Conservation (phyloP, 2,113 vertebrate genomes). For the Melanocharis versteri region DNA sequence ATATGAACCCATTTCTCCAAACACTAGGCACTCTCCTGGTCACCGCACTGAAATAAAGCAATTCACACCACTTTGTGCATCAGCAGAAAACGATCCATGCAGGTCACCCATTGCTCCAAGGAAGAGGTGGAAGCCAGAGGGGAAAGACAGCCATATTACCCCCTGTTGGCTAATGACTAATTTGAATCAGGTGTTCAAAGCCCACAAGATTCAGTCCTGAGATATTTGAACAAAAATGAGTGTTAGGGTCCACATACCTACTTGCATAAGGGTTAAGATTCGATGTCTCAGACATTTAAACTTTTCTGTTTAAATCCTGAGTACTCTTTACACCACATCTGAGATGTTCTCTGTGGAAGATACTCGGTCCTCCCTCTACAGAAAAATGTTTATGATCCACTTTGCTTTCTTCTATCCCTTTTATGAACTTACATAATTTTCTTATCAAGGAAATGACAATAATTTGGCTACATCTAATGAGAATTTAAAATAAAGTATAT, state of each 20-base stretch:
- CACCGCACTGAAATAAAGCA: background rate
- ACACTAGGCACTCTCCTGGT: background rate
- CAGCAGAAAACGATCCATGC: background rate
- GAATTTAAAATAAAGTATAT: background rate
- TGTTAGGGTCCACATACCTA: background rate
- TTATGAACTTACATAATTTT: fast-evolving
- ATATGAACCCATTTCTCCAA: background rate
- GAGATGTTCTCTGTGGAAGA: background rate
- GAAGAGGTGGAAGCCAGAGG: background rate
- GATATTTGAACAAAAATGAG: background rate
- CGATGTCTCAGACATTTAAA: background rate
- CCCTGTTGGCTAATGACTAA: background rate
- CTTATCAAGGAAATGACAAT: background rate
- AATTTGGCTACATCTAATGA: background rate
- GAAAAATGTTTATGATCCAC: background rate
- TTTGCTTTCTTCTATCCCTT: background rate
- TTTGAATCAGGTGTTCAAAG: background rate
- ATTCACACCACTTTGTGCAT: background rate
- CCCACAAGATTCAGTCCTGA: background rate
- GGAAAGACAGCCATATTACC: background rate
- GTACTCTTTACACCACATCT: background rate
- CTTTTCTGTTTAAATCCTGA: background rate
- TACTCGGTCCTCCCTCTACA: background rate
- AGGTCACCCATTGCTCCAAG: background rate
- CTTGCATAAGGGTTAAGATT: background rate